Percentiles rank a stretch among this genome's conserved stretches.
These are phyloP conservation scores for Adelges cooleyi DNA, from an alignment of 1,140 invertebrate genomes.

Conservation along the genomic window DNA sequence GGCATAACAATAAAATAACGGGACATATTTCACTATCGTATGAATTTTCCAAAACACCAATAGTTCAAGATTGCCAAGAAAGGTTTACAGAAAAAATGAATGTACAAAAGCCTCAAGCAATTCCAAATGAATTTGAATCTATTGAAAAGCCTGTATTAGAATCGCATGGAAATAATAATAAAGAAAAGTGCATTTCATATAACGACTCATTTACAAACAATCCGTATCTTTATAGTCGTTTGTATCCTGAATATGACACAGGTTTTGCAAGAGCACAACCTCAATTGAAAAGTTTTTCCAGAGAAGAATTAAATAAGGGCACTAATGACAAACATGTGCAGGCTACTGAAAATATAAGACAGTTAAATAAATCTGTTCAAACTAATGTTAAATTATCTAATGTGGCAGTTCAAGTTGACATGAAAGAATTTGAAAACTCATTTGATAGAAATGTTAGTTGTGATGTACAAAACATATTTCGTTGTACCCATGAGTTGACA, in stretches of 20 bases:
- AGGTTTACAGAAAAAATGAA: neutral
- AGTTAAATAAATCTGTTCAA: slow-evolving; percentile 6
- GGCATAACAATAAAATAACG: slow-evolving; percentile 12
- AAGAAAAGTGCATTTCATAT: too few relatives aligned
- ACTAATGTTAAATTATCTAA: neutral
- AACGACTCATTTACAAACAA: too few relatives aligned
- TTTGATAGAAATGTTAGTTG: neutral
- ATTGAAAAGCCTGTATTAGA: too few relatives aligned
- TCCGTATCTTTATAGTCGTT: neutral
- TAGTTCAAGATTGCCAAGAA: neutral
- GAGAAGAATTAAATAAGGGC: neutral
- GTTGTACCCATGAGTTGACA: slow-evolving; percentile 12
- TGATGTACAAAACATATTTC: slow-evolving; percentile 21
- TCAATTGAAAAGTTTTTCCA: neutral
- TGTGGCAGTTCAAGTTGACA: neutral
- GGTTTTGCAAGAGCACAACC: neutral
- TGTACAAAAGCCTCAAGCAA: too few relatives aligned
- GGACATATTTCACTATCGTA: slow-evolving; percentile 14
- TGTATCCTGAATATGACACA: neutral
- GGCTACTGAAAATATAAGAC: neutral
- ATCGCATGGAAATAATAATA: too few relatives aligned
- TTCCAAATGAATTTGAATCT: too few relatives aligned
- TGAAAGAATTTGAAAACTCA: neutral
- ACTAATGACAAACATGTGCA: slow-evolving; percentile 5
- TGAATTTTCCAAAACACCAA: neutral